Evolutionary conservation across 2,113 vertebrate species (phyloP), one percentile per base, ranked within the genome.

Genomic region (Catagonus wagneri): DNA sequence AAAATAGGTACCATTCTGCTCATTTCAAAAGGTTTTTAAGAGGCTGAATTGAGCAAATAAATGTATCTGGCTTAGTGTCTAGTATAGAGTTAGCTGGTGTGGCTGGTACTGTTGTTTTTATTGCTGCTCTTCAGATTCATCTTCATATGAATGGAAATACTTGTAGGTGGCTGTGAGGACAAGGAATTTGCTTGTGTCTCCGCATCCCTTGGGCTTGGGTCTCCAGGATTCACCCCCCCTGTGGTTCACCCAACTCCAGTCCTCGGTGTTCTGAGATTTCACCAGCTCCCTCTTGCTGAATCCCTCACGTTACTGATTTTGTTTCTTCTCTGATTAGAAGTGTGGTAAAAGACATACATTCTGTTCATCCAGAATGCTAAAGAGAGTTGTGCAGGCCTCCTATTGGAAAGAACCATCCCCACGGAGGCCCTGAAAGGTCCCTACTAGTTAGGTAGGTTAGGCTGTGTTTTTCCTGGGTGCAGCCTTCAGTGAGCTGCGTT

Each of bases 261-360:
- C 25, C 15, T 72, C 15, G 16, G 58, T 17, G 4, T 60, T 88
- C 32, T 91, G 32, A 50, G 14, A 3, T 6, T 91, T 75, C 22
- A 25, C 4, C 23, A 4, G 17, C 6, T 4, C 17, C 7, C 23
- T 90, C n/a, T 22, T 13, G 13, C 16, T n/a, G 23, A 78, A 60
- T 72, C 17, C 32, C n/a, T 32, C 15, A 72, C 50, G 14, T 83
- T 25, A 34, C 29, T 66, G 44, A 15, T 29, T 89, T 65, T 66
- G 15, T 85, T 95, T 89, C 83, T 90, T 69, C 66, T 76, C 50
- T 65, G 66, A 65, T 25, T 63, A 50, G 83, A 83, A 83, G 20
- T 65, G 11, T 52, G 63, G 27, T 4, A 54, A 66, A 71, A 74
- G 16, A 34, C 52, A 65, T 12, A 32, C 1, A 11, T 56, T 17